Percentiles rank a stretch among this genome's conserved stretches.
Conservation (phyloP, 2,113 vertebrate species). For the Pachyramphus minor region DNA sequence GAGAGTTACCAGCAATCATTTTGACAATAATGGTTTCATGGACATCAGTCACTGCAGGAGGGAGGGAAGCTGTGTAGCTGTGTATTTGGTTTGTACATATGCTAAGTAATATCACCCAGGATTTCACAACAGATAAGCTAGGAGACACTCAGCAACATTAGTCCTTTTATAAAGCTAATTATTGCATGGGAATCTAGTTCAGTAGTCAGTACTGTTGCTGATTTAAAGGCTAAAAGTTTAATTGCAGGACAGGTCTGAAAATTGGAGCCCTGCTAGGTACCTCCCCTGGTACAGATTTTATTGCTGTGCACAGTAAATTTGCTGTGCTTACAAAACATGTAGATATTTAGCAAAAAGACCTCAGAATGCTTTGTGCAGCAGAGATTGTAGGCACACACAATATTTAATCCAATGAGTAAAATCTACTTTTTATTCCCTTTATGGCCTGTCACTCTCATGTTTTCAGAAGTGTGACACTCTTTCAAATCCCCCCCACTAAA, state of each 20-base stretch:
- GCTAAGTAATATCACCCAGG: neutral
- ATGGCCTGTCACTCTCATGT: neutral
- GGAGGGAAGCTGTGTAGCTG: neutral
- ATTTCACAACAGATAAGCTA: neutral
- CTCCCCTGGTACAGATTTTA: neutral
- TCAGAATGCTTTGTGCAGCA: neutral
- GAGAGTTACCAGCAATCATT: neutral
- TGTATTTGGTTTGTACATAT: rapidly evolving
- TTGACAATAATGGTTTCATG: neutral
- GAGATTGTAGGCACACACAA: neutral
- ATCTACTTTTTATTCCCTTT: neutral
- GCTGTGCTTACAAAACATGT: neutral
- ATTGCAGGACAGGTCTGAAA: neutral
- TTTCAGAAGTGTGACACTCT: neutral
- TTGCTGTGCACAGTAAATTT: neutral
- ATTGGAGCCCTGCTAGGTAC: neutral
- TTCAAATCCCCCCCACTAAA: neutral
- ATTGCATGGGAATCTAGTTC: neutral
- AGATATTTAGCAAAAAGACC: neutral
- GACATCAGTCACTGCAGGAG: neutral
- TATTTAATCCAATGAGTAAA: neutral
- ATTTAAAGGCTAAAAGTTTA: neutral
- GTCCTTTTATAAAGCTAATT: neutral
- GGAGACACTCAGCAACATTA: neutral
- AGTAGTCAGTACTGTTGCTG: neutral